These are phyloP conservation scores for Trachythela sp. DNA, from an alignment of 64 coral and sea anemone genomes.

Conservation along the genomic window DNA sequence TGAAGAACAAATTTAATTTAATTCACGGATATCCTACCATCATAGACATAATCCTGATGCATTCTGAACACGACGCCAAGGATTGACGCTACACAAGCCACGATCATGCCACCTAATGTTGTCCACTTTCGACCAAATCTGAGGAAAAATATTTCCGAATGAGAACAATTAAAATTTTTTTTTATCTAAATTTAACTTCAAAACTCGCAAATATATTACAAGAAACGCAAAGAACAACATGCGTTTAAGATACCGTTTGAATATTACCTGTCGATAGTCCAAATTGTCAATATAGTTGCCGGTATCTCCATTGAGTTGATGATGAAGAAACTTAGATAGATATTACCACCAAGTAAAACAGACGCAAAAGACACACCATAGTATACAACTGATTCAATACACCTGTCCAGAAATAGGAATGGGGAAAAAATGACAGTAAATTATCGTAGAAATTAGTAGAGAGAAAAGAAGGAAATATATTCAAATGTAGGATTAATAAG, in stretches of 20 bases:
- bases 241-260: neutral
- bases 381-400: slow-evolving; percentile 2
- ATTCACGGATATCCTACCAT: too few species aligned
- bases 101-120: neutral
- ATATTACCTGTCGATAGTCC: slow-evolving; percentile 61
- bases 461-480: too few species aligned
- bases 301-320: slow-evolving; percentile 85
- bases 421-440: too few species aligned
- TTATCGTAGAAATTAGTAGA: too few species aligned
- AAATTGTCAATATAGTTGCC: slow-evolving; percentile 83
- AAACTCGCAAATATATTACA: neutral
- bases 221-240: neutral
- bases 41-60: neutral
- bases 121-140: neutral
- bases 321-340: slow-evolving; percentile 89
- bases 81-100: neutral
- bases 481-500: too few species aligned
- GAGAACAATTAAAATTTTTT: too few species aligned
- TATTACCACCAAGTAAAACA: slow-evolving; percentile 89
- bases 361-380: slow-evolving; percentile 85
- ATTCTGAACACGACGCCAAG: neutral
- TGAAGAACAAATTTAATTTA: too few species aligned
- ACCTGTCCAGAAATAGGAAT: neutral
- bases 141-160: neutral
- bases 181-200: too few species aligned